Percentiles rank a stretch among this genome's conserved stretches.
Conservation (phyloP, 2,888 invertebrate species). For the Apodemia hepburni region DNA sequence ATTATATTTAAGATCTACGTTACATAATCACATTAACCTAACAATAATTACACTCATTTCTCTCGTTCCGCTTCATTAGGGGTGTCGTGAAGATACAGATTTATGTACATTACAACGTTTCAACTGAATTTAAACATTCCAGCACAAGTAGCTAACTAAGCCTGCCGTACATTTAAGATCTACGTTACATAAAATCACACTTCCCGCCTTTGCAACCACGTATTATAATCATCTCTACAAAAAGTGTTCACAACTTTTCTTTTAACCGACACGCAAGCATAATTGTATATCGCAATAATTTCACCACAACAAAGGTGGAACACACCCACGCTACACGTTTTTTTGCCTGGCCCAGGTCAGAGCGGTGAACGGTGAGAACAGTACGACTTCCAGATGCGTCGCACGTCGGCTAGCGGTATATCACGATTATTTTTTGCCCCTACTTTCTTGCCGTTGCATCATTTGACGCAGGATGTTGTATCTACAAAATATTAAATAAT, state of each 20-base stretch:
- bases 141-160: too few relatives aligned
- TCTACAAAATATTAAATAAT: constrained; percentile 21
- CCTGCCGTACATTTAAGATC: neutral
- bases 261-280: constrained; percentile 46
- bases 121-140: too few relatives aligned
- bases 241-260: constrained; percentile 46
- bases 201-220: neutral
- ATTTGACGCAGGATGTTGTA: constrained; percentile 32
- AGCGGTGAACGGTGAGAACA: constrained; percentile 63
- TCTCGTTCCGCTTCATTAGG: too few relatives aligned
- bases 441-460: constrained; percentile 37
- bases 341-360: constrained; percentile 48
- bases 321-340: constrained; percentile 56
- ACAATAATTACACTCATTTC: too few relatives aligned
- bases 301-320: constrained; percentile 50
- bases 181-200: neutral
- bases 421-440: constrained; percentile 53
- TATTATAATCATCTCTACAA: constrained; percentile 10
- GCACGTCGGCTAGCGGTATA: constrained; percentile 61
- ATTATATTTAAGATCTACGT: too few relatives aligned
- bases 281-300: constrained; percentile 54
- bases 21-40: too few relatives aligned
- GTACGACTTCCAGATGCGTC: constrained; percentile 71
- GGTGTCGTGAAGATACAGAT: too few relatives aligned
- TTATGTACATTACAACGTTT: too few relatives aligned